phyloP scores from a whole-genome alignment of 2,113 vertebrate species.

The Nothoprocta perdicaria region DNA sequence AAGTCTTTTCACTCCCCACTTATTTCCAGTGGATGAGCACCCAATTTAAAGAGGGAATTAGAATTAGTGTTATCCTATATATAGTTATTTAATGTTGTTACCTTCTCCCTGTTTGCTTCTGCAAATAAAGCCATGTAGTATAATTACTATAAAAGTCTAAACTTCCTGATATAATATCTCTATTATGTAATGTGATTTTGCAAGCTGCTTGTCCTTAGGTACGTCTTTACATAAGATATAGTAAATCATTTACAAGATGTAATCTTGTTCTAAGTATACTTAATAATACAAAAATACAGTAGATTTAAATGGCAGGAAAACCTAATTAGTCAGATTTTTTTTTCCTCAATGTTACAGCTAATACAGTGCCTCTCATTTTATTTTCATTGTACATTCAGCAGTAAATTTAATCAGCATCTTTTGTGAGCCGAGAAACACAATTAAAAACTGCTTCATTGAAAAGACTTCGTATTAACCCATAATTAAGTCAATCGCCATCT shows the following conservation, averaged over 20 bases:
- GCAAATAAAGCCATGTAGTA: neutral
- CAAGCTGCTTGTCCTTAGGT: neutral
- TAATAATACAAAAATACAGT: neutral
- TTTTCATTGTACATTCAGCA: neutral
- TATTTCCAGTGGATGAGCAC: neutral
- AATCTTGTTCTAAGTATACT: neutral
- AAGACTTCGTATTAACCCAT: neutral
- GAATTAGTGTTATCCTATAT: neutral
- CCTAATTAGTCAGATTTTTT: rapidly evolving
- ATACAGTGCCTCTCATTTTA: neutral
- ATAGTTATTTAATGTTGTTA: neutral
- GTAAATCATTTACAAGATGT: neutral
- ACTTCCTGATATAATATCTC: neutral
- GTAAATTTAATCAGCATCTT: neutral
- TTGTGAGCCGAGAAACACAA: neutral
- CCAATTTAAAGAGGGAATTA: neutral
- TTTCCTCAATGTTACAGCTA: neutral
- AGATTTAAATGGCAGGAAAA: neutral
- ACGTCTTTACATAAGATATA: neutral
- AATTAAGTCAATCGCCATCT: neutral
- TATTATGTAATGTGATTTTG: neutral
- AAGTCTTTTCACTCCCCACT: neutral
- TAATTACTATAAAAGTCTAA: neutral
- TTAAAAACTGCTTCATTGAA: neutral
- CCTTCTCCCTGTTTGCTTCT: neutral